Evolutionary conservation across 2,888 invertebrate genomes (phyloP).

Genomic region (Diadegma fenestrale): DNA sequence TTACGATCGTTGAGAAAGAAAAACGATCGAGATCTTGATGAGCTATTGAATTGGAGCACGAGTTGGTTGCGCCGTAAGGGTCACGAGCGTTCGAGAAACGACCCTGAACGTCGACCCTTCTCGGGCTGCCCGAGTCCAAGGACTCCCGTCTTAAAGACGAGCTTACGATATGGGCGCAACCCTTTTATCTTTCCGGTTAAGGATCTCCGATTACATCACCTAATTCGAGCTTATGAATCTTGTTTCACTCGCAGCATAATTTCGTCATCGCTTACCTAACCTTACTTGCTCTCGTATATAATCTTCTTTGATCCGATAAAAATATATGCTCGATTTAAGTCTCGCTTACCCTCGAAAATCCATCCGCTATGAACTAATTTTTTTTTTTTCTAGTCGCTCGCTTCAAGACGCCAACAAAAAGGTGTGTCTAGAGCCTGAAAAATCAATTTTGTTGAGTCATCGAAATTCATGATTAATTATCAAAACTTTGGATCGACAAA

Average conservation of each 20-base stretch:
- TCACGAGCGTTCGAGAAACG: slow-evolving; percentile 72
- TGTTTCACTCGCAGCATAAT: background rate
- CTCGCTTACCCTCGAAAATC: background rate
- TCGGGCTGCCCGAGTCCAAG: slow-evolving; percentile 70
- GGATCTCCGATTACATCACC: slow-evolving; percentile 9
- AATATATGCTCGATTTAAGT: background rate
- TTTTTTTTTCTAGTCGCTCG: background rate
- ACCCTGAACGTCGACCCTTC: slow-evolving; percentile 76
- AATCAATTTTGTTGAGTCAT: too few species aligned
- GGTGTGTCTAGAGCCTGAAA: too few species aligned
- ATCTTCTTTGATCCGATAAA: slow-evolving; percentile 8
- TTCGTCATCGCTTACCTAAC: slow-evolving; percentile 22
- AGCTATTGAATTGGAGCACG: slow-evolving; percentile 46
- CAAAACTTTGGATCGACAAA: too few species aligned
- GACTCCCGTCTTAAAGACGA: slow-evolving; percentile 79
- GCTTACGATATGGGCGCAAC: slow-evolving; percentile 69
- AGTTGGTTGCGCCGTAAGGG: slow-evolving; percentile 60
- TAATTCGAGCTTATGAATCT: slow-evolving; percentile 2
- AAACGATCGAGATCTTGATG: slow-evolving; percentile 24
- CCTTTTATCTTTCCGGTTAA: slow-evolving; percentile 54
- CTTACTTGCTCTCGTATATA: slow-evolving; percentile 3
- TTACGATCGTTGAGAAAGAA: background rate
- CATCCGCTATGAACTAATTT: background rate
- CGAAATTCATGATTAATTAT: too few species aligned
- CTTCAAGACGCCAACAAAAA: too few species aligned